phyloP scores from a whole-genome alignment of 2,888 invertebrate genomes.

The Lucinisca nassula region DNA sequence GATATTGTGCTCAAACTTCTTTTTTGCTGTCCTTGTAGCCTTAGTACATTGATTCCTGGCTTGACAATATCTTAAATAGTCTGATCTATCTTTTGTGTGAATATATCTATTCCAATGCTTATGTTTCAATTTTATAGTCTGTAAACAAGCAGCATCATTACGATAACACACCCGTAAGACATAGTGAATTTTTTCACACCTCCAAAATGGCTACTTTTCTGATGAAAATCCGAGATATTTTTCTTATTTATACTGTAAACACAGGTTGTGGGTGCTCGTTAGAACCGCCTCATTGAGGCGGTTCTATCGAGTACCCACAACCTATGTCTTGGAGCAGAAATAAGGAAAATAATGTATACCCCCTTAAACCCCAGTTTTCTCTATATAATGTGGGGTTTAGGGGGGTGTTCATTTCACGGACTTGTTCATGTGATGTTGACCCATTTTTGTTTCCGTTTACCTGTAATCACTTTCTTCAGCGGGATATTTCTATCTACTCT shows the following conservation, averaged over 20 bases:
- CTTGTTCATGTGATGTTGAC: too few relatives aligned
- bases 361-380: too few relatives aligned
- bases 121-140: neutral
- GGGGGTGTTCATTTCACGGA: too few relatives aligned
- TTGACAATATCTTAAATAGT: neutral
- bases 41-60: neutral
- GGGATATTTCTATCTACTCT: neutral
- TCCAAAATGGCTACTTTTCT: too few relatives aligned
- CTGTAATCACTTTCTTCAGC: neutral
- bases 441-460: neutral
- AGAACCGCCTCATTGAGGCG: neutral
- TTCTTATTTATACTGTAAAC: too few relatives aligned
- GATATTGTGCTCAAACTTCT: neutral
- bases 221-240: too few relatives aligned
- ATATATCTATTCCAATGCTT: conserved; percentile 7
- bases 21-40: neutral
- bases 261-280: neutral
- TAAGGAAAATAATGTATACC: too few relatives aligned
- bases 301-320: too few relatives aligned
- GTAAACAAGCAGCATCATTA: neutral
- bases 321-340: too few relatives aligned
- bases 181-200: too few relatives aligned
- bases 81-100: neutral
- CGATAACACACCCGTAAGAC: too few relatives aligned
- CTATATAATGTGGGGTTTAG: too few relatives aligned